Percentiles rank a stretch among this genome's conserved stretches.
Conservation (phyloP, 2,888 invertebrate species). For the Nomada ferruginata region DNA sequence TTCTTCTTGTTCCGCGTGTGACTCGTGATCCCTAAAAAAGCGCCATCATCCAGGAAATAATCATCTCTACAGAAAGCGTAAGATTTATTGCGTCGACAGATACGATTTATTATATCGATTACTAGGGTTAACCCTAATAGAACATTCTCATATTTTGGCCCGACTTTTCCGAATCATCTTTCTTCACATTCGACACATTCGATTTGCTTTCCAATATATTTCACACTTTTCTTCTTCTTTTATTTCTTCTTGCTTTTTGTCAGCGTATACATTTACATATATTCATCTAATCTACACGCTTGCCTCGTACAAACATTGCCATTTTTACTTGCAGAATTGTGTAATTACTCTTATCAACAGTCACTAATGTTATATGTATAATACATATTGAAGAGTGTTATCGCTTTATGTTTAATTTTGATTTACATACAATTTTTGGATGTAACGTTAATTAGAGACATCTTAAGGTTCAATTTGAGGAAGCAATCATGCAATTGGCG, state of each 20-base stretch:
- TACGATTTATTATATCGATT: slow-evolving; percentile 17
- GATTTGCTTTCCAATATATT: slow-evolving; percentile 40
- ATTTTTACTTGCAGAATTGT: too few relatives aligned
- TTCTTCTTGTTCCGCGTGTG: neutral
- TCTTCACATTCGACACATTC: slow-evolving; percentile 15
- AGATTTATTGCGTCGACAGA: neutral
- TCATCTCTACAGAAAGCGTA: neutral
- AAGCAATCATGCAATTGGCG: neutral
- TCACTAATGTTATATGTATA: too few relatives aligned
- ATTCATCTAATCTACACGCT: neutral
- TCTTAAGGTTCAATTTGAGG: neutral
- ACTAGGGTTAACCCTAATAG: slow-evolving; percentile 6
- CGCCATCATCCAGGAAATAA: neutral
- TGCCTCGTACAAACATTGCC: neutral
- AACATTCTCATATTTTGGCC: neutral
- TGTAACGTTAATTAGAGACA: neutral
- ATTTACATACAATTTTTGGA: too few relatives aligned
- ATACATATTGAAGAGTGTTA: too few relatives aligned
- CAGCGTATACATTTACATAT: slow-evolving; percentile 18
- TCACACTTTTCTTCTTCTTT: neutral
- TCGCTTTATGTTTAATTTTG: too few relatives aligned
- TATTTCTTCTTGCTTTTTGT: neutral
- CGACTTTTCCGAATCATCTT: slow-evolving; percentile 3
- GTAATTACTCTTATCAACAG: too few relatives aligned
- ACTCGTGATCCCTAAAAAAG: neutral